phyloP scores from a whole-genome alignment of 2,113 vertebrate genomes.

The Antennarius striatus region DNA sequence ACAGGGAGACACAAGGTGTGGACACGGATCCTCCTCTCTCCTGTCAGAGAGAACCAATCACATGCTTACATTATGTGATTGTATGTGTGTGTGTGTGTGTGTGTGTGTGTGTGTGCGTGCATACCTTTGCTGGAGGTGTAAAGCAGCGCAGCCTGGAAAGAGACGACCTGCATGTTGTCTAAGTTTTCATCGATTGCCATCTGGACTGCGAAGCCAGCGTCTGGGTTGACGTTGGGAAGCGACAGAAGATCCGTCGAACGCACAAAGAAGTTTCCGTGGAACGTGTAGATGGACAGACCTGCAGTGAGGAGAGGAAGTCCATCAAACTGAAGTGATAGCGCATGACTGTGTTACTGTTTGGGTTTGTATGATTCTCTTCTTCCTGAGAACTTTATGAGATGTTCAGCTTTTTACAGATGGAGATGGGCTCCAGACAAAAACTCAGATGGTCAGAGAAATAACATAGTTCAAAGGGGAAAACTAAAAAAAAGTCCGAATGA shows the following conservation, averaged over 20 bases:
- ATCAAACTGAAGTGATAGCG: not conserved
- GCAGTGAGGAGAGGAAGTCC: slow-evolving; percentile 13
- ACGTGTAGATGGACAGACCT: slow-evolving; percentile 98
- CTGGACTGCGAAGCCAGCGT: slow-evolving; percentile 95
- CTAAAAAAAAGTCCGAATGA: not conserved
- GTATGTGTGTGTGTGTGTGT: not conserved
- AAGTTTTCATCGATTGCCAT: slow-evolving; percentile 97
- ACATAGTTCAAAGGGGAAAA: not conserved
- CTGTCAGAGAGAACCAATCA: slow-evolving; percentile 64
- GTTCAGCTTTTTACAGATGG: not conserved
- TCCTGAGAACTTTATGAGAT: too few relatives aligned
- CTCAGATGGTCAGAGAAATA: not conserved
- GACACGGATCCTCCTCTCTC: slow-evolving; percentile 94
- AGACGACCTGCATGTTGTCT: slow-evolving; percentile 90
- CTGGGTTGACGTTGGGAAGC: slow-evolving; percentile 94
- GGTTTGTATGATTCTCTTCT: too few relatives aligned
- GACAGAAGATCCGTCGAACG: slow-evolving; percentile 94
- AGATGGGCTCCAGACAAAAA: not conserved
- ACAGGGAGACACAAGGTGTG: slow-evolving; percentile 97
- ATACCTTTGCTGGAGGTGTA: slow-evolving; percentile 98
- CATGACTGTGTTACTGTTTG: too few relatives aligned
- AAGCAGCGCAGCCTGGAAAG: slow-evolving; percentile 95
- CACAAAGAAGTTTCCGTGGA: slow-evolving; percentile 99
- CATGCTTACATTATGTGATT: not conserved
- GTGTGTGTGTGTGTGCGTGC: not conserved